A percentile compares a stretch with the other conserved stretches of the same genome.
phyloP scores from a whole-genome alignment of 2,113 vertebrate species.

The Apodemus speciosus region DNA sequence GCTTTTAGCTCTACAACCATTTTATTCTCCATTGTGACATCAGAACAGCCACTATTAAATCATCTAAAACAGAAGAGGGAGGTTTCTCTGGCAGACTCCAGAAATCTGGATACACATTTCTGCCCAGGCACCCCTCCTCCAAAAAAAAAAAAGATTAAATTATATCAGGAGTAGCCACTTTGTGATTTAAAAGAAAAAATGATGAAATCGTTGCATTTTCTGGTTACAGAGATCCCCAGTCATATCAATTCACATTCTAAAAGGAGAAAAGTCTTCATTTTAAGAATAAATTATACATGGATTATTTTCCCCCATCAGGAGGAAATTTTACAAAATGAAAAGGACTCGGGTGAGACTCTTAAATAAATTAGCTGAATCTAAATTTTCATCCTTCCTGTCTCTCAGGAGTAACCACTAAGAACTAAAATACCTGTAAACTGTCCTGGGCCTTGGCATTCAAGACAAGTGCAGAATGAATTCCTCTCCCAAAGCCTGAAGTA shows the following conservation, averaged over 20 bases:
- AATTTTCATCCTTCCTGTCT: neutral
- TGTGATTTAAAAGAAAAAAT: neutral
- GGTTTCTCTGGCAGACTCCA: constrained; percentile 2
- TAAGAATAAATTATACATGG: constrained; percentile 26
- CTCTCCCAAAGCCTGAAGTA: neutral
- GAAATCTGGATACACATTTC: neutral
- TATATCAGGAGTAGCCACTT: neutral
- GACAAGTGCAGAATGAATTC: neutral
- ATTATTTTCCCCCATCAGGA: neutral
- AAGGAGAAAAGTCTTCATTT: neutral
- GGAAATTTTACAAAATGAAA: constrained; percentile 38
- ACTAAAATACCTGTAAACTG: neutral
- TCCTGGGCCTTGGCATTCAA: neutral
- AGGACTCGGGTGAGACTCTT: neutral
- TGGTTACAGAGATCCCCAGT: neutral
- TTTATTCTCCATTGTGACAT: neutral
- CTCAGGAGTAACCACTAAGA: neutral
- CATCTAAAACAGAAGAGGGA: neutral
- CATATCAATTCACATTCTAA: constrained; percentile 30
- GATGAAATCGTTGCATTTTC: constrained; percentile 25
- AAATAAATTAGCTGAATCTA: constrained; percentile 46
- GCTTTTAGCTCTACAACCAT: neutral
- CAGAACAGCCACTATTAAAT: neutral
- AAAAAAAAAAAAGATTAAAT: no score
- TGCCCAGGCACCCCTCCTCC: neutral